These are phyloP conservation scores for Syngnathus typhle DNA, from an alignment of 2,113 vertebrate genomes.

Conservation along the genomic window DNA sequence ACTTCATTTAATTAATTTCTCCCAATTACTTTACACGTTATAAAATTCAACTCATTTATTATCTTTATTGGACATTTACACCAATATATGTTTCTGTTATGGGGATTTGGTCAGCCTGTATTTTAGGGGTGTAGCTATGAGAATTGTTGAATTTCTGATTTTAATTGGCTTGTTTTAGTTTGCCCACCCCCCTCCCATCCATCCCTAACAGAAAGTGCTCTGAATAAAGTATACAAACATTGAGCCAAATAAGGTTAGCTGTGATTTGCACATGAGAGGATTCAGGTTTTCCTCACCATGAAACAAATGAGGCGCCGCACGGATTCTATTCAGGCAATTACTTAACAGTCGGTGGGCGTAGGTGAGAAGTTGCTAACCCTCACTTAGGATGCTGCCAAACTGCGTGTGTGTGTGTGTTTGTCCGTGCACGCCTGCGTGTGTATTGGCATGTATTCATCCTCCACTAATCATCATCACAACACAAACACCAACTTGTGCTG, in stretches of 20 bases:
- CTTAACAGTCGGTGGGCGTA: slow-evolving; percentile 47
- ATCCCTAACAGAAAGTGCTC: background rate
- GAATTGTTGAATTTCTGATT: background rate
- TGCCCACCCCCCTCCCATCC: background rate
- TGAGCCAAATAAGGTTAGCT: slow-evolving; percentile 1
- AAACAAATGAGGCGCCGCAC: slow-evolving; percentile 22
- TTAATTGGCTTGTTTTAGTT: background rate
- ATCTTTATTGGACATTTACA: too few species aligned
- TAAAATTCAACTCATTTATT: too few species aligned
- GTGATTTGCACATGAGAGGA: slow-evolving; percentile 16
- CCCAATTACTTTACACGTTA: too few species aligned
- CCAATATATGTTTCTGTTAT: too few species aligned
- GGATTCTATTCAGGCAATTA: slow-evolving; percentile 45
- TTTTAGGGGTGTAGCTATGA: background rate
- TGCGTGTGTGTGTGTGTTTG: slow-evolving; percentile 51
- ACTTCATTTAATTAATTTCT: background rate
- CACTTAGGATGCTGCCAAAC: slow-evolving; percentile 43
- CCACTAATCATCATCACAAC: slow-evolving; percentile 61
- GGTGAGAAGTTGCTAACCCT: slow-evolving; percentile 56
- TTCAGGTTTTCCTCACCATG: slow-evolving; percentile 21
- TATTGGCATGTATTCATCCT: slow-evolving; percentile 56
- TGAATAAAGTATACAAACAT: background rate
- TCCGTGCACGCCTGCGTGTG: slow-evolving; percentile 44
- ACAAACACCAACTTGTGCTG: slow-evolving; percentile 55
- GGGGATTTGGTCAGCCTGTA: background rate